Conservation (phyloP, 2,797 vertebrate species). For the Novumbra hubbsi region DNA sequence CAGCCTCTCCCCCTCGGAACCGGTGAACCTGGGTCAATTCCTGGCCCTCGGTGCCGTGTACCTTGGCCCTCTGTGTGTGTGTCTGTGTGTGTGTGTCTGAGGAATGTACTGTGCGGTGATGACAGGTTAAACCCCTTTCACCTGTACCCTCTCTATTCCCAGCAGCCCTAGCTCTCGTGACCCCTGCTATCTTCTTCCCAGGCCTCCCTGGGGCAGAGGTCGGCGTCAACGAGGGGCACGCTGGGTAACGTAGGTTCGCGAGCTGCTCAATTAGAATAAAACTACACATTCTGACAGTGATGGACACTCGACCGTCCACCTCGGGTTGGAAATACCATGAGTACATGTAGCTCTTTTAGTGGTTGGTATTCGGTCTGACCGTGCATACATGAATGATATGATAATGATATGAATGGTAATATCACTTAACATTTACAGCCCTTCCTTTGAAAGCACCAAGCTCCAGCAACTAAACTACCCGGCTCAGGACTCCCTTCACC, state of each 20-base stretch:
- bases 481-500: no score
- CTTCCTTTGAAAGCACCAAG: no score
- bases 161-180: slow-evolving; percentile 22
- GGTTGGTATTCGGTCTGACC: neutral
- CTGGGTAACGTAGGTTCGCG: slow-evolving; percentile 35
- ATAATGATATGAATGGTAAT: no score
- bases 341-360: neutral
- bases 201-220: slow-evolving; percentile 33
- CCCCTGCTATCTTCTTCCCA: slow-evolving; percentile 35
- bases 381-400: neutral
- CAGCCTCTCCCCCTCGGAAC: neutral
- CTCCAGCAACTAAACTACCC: no score
- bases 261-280: slow-evolving; percentile 30
- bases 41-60: neutral
- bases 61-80: neutral
- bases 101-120: neutral
- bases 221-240: slow-evolving; percentile 19
- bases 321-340: neutral
- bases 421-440: no score
- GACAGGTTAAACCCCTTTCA: slow-evolving; percentile 25
- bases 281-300: slow-evolving; percentile 18
- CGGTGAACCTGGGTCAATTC: neutral
- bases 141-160: slow-evolving; percentile 21
- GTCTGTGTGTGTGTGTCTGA: neutral
- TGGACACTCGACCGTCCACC: neutral